Conservation (phyloP, 1,140 invertebrate genomes). For the Zaprionus inermis region DNA sequence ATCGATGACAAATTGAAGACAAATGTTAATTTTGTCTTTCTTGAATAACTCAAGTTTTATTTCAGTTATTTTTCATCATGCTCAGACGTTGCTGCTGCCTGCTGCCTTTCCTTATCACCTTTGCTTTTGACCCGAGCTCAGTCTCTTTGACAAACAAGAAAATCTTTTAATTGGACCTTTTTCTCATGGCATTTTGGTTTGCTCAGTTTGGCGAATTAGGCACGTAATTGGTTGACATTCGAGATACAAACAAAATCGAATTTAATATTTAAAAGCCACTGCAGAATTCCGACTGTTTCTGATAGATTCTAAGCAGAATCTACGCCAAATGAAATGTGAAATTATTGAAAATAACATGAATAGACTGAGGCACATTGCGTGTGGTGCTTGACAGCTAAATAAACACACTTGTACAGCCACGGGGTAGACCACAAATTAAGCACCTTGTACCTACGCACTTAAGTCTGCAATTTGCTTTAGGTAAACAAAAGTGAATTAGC, state of each 20-base stretch:
- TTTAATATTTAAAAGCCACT: conserved; percentile 1
- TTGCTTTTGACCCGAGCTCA: conserved; percentile 4
- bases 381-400: not conserved
- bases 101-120: conserved; percentile 41
- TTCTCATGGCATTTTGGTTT: not conserved
- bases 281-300: not conserved
- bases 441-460: not conserved
- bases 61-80: conserved; percentile 59
- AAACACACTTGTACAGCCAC: not conserved
- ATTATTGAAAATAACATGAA: conserved; percentile 8
- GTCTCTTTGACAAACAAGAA: too few species aligned
- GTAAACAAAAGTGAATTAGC: conserved; percentile 25
- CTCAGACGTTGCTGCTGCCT: conserved; percentile 21
- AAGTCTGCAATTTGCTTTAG: conserved; percentile 21
- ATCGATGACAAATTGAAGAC: conserved; percentile 72
- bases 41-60: conserved; percentile 51
- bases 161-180: conserved; percentile 28
- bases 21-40: conserved; percentile 67
- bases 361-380: too few species aligned
- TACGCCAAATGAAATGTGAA: not conserved
- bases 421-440: conserved; percentile 7
- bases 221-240: conserved; percentile 18
- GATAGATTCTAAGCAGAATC: not conserved
- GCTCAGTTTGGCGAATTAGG: conserved; percentile 7
- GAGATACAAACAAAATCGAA: conserved; percentile 5